Conservation (phyloP, 2,113 vertebrate genomes). For the Diadophis punctatus region DNA sequence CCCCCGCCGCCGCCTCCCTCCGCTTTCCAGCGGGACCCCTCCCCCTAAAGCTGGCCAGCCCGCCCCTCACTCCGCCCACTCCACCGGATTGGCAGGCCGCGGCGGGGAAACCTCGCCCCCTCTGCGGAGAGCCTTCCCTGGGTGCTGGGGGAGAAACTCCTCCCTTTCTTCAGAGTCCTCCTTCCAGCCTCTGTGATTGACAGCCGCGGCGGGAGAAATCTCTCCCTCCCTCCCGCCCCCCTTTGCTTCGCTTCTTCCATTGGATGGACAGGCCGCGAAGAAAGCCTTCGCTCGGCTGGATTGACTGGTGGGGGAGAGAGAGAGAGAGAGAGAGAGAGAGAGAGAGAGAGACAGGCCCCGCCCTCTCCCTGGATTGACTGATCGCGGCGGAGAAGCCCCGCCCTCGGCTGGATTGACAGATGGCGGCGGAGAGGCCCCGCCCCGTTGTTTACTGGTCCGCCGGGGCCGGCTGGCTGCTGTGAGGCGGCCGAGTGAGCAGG, state of each 20-base stretch:
- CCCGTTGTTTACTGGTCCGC: slow-evolving; percentile 42
- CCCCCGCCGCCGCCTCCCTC: not conserved
- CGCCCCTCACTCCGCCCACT: not conserved
- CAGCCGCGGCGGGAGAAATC: not conserved
- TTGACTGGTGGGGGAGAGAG: no score
- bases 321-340: no score
- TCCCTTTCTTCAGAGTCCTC: not conserved
- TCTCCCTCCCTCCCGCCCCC: not conserved
- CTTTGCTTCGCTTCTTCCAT: not conserved
- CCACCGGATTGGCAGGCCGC: not conserved
- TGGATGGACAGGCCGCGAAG: not conserved
- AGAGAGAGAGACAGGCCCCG: not conserved
- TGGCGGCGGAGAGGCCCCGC: not conserved
- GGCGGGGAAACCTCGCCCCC: not conserved
- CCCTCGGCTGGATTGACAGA: not conserved
- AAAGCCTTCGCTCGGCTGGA: not conserved
- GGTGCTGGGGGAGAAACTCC: not conserved
- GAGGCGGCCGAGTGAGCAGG: not conserved
- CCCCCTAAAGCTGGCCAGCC: not conserved
- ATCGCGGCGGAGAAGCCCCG: not conserved
- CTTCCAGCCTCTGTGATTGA: not conserved
- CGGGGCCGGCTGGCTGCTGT: not conserved
- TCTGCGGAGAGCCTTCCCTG: not conserved
- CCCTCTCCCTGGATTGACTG: not conserved
- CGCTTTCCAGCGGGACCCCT: not conserved